These are phyloP conservation scores for Columba livia DNA, from an alignment of 2,113 vertebrate genomes.

Conservation along the genomic window DNA sequence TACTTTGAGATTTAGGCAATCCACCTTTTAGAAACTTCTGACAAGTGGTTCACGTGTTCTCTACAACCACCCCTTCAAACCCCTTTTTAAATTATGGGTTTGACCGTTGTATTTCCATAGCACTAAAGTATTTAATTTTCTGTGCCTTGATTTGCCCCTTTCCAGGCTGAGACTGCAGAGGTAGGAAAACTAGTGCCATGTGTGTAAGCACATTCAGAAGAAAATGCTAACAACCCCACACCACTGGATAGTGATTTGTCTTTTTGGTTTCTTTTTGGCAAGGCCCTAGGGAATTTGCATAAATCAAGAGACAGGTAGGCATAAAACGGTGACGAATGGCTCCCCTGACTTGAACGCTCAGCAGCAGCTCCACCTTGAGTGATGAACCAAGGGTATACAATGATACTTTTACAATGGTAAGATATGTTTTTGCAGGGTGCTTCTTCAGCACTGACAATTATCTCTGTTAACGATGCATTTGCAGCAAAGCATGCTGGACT, in stretches of 20 bases:
- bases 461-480: not conserved
- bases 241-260: not conserved
- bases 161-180: not conserved
- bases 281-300: not conserved
- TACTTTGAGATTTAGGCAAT: not conserved
- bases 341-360: not conserved
- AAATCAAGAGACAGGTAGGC: not conserved
- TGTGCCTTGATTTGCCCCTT: not conserved
- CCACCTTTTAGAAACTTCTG: not conserved
- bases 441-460: not conserved
- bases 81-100: not conserved
- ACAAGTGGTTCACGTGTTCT: not conserved
- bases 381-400: not conserved
- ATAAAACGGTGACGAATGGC: not conserved
- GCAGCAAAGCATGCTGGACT: not conserved
- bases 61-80: not conserved
- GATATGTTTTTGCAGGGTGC: not conserved
- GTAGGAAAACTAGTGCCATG: not conserved
- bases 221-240: not conserved
- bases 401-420: not conserved
- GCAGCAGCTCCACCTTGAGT: not conserved
- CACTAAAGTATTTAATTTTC: not conserved
- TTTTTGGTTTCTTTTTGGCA: not conserved
- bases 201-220: not conserved
- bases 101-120: not conserved